A percentile compares a stretch with the other conserved stretches of the same genome.
Conservation (phyloP, 2,888 invertebrate genomes). For the Cybosia mesomella region DNA sequence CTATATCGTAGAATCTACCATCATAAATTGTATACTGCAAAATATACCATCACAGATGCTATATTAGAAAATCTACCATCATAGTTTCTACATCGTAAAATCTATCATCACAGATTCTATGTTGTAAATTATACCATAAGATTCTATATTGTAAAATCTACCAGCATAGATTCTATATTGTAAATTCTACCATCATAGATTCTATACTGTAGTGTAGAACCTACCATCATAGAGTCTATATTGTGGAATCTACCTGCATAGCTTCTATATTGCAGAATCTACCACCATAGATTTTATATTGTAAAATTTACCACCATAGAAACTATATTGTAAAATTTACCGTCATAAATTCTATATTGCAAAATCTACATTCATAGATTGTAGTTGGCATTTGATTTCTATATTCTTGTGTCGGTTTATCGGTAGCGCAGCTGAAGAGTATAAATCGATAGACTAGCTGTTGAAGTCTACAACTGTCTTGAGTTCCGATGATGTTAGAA, state of each 20-base stretch:
- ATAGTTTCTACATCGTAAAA: too few species aligned
- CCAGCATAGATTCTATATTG: too few species aligned
- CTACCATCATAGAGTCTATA: neutral
- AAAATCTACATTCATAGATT: too few species aligned
- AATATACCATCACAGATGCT: neutral
- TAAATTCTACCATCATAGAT: too few species aligned
- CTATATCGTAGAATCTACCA: too few species aligned
- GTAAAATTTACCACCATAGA: neutral
- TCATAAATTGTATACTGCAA: neutral
- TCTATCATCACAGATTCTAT: too few species aligned
- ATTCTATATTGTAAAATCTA: too few species aligned
- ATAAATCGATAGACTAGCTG: neutral
- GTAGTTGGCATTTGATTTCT: neutral
- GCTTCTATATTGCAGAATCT: neutral
- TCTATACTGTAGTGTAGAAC: neutral
- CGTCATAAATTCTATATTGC: too few species aligned
- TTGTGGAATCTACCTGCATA: neutral
- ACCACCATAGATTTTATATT: neutral
- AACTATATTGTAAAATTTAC: neutral
- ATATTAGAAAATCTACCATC: too few species aligned
- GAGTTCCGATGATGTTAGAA: neutral
- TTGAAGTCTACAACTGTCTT: neutral
- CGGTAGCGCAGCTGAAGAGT: neutral
- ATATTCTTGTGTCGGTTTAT: neutral
- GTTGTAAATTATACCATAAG: too few species aligned